phyloP scores from a whole-genome alignment of 1,140 invertebrate species.

The Drosophila subobscura region DNA sequence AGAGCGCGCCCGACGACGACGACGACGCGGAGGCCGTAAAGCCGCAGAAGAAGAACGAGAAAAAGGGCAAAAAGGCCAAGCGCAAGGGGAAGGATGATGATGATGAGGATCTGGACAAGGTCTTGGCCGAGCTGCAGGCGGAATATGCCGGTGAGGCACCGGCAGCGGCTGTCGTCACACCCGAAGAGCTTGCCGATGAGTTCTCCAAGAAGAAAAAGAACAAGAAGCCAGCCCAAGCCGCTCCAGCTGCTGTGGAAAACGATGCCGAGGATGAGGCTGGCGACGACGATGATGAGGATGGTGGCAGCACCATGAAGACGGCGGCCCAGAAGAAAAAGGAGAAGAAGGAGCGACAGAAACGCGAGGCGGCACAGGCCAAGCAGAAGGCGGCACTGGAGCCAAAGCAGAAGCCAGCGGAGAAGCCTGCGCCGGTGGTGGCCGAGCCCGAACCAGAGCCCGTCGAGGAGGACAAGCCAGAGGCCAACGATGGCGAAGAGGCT shows the following conservation, averaged over 20 bases:
- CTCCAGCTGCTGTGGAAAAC: neutral
- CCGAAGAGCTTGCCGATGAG: slow-evolving; percentile 84
- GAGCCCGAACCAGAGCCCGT: slow-evolving; percentile 83
- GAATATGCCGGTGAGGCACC: slow-evolving; percentile 88
- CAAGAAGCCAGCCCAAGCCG: slow-evolving; percentile 84
- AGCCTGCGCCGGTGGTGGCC: slow-evolving; percentile 61
- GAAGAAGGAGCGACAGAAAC: slow-evolving; percentile 93
- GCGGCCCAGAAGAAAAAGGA: slow-evolving; percentile 94
- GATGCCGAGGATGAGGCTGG: slow-evolving; percentile 45
- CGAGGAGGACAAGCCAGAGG: slow-evolving; percentile 83
- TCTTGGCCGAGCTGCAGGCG: slow-evolving; percentile 91
- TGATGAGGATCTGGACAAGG: slow-evolving; percentile 91
- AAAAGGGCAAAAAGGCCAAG: slow-evolving; percentile 88
- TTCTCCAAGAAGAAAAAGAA: slow-evolving; percentile 84
- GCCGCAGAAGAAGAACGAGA: slow-evolving; percentile 85
- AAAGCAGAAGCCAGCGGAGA: slow-evolving; percentile 78
- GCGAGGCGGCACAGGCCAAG: slow-evolving; percentile 85
- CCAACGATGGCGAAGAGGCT: slow-evolving; percentile 74
- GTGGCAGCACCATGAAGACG: slow-evolving; percentile 89
- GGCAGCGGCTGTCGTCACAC: slow-evolving; percentile 47
- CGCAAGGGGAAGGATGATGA: slow-evolving; percentile 90
- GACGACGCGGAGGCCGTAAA: slow-evolving; percentile 83
- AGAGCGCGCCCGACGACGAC: slow-evolving; percentile 76
- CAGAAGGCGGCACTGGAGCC: slow-evolving; percentile 85
- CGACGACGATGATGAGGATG: slow-evolving; percentile 85